Evolutionary conservation across 1,140 invertebrate genomes (phyloP).

Genomic region (Akabosia matsudoensis): DNA sequence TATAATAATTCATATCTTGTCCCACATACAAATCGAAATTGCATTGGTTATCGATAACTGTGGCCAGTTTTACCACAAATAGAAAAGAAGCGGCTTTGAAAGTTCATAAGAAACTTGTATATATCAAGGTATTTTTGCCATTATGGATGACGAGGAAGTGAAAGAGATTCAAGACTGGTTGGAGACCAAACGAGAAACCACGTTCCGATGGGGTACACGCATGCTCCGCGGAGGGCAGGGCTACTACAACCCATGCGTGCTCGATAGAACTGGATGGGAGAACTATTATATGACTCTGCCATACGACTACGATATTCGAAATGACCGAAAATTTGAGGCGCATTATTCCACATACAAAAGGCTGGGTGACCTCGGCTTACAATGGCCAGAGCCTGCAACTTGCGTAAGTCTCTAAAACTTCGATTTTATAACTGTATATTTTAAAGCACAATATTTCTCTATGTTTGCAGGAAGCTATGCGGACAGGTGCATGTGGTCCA

Average conservation of each 20-base stretch:
- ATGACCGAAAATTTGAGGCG: constrained; percentile 36
- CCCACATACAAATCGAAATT: too few species aligned
- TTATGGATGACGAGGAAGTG: neutral
- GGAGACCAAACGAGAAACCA: neutral
- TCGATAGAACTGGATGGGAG: constrained; percentile 39
- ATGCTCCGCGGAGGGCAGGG: constrained; percentile 33
- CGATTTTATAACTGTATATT: neutral
- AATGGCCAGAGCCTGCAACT: constrained; percentile 36
- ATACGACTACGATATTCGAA: constrained; percentile 42
- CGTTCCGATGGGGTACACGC: constrained; percentile 21
- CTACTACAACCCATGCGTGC: constrained; percentile 41
- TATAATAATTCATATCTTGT: too few species aligned
- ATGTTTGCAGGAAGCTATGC: constrained; percentile 36
- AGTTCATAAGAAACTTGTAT: too few species aligned
- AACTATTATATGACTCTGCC: constrained; percentile 40
- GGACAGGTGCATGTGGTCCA: constrained; percentile 42
- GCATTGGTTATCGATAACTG: too few species aligned
- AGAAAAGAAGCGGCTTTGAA: too few species aligned
- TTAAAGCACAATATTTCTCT: neutral
- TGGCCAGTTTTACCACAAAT: too few species aligned
- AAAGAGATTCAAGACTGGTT: constrained; percentile 7
- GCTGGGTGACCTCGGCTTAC: constrained; percentile 31
- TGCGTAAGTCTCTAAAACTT: too few species aligned
- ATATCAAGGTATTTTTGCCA: too few species aligned
- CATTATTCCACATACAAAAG: constrained; percentile 39